Evolutionary conservation across 2,113 vertebrate genomes (phyloP).

Genomic region (Triplophysa dalaica): DNA sequence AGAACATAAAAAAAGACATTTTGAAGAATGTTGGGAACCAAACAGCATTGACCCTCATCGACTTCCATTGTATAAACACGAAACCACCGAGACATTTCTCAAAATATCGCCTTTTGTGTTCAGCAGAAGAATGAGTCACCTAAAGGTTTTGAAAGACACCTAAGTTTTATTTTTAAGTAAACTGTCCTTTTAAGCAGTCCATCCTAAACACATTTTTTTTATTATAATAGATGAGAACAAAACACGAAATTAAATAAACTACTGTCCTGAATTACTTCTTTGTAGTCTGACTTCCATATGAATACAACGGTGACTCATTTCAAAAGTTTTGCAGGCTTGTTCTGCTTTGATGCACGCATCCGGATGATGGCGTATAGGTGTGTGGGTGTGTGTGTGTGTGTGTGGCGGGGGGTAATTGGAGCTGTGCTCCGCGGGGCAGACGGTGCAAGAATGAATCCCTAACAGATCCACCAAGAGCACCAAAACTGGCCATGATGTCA

Average conservation of each 20-base stretch:
- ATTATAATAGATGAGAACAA: neutral
- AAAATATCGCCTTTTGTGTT: no score
- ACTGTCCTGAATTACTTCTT: slow-evolving; percentile 12
- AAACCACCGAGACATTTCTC: no score
- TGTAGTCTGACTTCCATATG: neutral
- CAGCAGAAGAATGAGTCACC: no score
- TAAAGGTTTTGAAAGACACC: no score
- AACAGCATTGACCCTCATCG: no score
- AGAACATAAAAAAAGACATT: no score
- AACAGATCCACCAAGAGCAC: slow-evolving; percentile 48
- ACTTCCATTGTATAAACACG: no score
- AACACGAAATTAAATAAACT: neutral
- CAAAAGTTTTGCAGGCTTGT: slow-evolving; percentile 8
- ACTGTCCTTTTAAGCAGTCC: slow-evolving; percentile 67
- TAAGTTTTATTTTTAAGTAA: neutral
- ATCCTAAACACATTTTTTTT: slow-evolving; percentile 37
- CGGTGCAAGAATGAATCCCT: slow-evolving; percentile 52
- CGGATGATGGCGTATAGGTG: neutral
- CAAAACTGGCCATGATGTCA: slow-evolving; percentile 55
- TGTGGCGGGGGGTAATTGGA: slow-evolving; percentile 47
- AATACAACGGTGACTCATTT: neutral
- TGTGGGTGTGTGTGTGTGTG: slow-evolving; percentile 9
- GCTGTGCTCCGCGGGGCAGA: slow-evolving; percentile 48
- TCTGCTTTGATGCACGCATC: slow-evolving; percentile 1
- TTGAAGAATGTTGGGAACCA: no score